These are phyloP conservation scores for Pachyrhynchus sulphureomaculatus DNA, from an alignment of 1,140 invertebrate species.

Conservation along the genomic window DNA sequence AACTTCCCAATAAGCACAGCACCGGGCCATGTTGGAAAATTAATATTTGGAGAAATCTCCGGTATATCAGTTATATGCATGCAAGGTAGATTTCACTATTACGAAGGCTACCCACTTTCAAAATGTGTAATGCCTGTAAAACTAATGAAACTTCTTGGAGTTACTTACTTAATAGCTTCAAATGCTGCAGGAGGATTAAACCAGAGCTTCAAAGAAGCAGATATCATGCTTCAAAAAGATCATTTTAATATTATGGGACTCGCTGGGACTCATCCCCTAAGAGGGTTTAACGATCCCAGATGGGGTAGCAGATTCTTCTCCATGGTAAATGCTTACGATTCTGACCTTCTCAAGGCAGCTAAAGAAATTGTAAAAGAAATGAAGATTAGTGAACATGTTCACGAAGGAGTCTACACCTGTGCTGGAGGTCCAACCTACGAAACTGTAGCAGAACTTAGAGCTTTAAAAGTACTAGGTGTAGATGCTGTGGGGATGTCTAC, in stretches of 20 bases:
- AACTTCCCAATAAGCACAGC: slow-evolving; percentile 88
- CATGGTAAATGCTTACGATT: slow-evolving; percentile 84
- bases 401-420: slow-evolving; percentile 88
- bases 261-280: slow-evolving; percentile 84
- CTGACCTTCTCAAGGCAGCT: slow-evolving; percentile 69
- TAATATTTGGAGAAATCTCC: slow-evolving; percentile 81
- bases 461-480: slow-evolving; percentile 77
- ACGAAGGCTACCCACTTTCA: slow-evolving; percentile 89
- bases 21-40: slow-evolving; percentile 79
- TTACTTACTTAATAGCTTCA: slow-evolving; percentile 82
- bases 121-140: slow-evolving; percentile 89
- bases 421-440: slow-evolving; percentile 90
- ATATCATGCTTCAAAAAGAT: slow-evolving; percentile 94
- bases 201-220: slow-evolving; percentile 78
- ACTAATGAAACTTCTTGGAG: slow-evolving; percentile 89
- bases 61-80: slow-evolving; percentile 83
- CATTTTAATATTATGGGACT: slow-evolving; percentile 92
- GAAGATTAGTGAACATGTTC: slow-evolving; percentile 68
- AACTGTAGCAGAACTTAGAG: slow-evolving; percentile 83
- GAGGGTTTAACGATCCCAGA: slow-evolving; percentile 88
- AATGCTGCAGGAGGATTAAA: slow-evolving; percentile 96
- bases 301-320: slow-evolving; percentile 88
- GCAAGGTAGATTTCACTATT: slow-evolving; percentile 93
- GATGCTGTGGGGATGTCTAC: slow-evolving; percentile 95
- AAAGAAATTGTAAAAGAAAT: slow-evolving; percentile 69